Base-by-base conservation (phyloP, 2,113 vertebrate species). In the Pseudois nayaur region DNA sequence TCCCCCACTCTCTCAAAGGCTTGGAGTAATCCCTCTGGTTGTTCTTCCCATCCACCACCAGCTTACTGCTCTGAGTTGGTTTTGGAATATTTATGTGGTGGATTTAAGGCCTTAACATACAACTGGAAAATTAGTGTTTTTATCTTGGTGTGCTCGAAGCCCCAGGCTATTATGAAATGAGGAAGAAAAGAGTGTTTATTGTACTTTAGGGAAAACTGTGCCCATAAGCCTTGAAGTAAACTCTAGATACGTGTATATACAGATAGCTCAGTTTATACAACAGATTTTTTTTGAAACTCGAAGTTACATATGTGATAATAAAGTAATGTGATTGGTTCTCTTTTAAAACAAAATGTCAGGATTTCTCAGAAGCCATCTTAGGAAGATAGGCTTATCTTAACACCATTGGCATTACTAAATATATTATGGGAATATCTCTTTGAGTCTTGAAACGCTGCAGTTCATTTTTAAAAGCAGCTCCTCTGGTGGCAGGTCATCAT, bases 161-260 rank as follows among this genome's bases (percentile, higher is more conserved):
- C 90, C 71, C 45, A 57, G 93, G 93, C 76, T 95, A 89, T 96
- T 85, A 93, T 82, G 60, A 59, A 82, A 29, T n/a, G 64, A 94
- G 94, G n/a, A 54, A 81, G 82, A 93, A 98, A 98, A 95, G 57
- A 59, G 27, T 96, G 93, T 98, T 98, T 97, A 91, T 97, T 98
- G 88, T 97, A 87, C 91, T 97, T 98, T 89, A 59, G 55, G 57
- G 67, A 94, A 54, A 43, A 45, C 74, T 48, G 82, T 81, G 88
- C 17, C n/a, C 78, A 60, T 27, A 40, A 54, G 86, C 48, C 79
- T 89, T 87, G 74, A 95, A 55, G 91, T 86, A 93, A 43, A 87
- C 84, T 89, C 64, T 88, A 93, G 29, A 54, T 76, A 48, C 6
- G 8, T 62, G 40, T 95, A 50, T 87, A 85, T 86, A 81, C 67